Base-by-base conservation (phyloP, 2,113 vertebrate genomes). In the Phodopus roborovskii region DNA sequence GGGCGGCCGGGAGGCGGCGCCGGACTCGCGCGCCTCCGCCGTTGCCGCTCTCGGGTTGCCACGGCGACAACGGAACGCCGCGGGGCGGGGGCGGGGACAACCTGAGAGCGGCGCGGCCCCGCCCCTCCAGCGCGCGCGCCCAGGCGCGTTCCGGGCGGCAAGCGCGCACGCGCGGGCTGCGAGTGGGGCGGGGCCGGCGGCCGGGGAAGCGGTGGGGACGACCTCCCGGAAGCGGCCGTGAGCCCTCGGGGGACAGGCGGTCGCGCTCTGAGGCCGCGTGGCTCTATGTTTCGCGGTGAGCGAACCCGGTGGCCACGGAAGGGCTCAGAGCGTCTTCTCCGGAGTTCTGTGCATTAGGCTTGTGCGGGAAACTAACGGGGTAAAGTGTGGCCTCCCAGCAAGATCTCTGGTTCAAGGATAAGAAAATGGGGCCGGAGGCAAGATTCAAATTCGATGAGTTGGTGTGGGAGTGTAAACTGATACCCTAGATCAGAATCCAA, bases 21-120 rank as follows among this genome's bases (percentile, higher is more conserved):
- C 88, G 91, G 91, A 96, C 95, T 90, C 70, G 48, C 79, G 50
- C 86, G 90, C 95, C 90, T 94, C 90, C 42, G 83, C 90, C 62
- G 88, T 19, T 19, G 92, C 97, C 56, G 89, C 95, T 6, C 94
- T 95, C 94, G 5, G 92, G 97, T 98, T 97, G 97, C 94, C 97
- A 95, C 58, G 97, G 97, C 94, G 92, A 97, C 97, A 66, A 66
- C 70, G 45, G 92, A 96, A 97, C 96, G 97, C 97, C 92, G 78
- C 95, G 82, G 97, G 94, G 95, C 79, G 96, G 97, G 92, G 96
- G 93, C 86, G 96, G 86, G 92, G 88, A 88, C 94, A 39, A 87
- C 78, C 82, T 1, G 33, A 0, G 19, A 84, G 95, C 50, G 9
- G 84, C 82, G 58, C 83, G 30, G 95, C 91, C 94, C 91, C 79